These are phyloP conservation scores for Emydocephalus ijimae DNA, from an alignment of 2,113 vertebrate species.

Conservation along the genomic window DNA sequence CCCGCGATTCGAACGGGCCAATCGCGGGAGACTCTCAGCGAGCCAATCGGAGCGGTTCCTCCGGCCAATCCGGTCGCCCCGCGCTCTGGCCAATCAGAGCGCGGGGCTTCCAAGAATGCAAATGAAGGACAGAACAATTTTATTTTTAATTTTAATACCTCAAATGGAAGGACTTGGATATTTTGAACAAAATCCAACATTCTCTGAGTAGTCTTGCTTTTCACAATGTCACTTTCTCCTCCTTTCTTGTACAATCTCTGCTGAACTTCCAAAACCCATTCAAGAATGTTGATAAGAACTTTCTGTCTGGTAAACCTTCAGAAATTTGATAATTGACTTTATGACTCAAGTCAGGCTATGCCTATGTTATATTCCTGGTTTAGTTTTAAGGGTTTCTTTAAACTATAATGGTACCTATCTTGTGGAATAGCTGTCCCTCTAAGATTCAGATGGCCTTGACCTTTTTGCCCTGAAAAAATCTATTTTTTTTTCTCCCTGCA, in stretches of 20 bases:
- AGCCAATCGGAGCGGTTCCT: too few species aligned
- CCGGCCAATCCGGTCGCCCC: too few species aligned
- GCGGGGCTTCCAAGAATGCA: too few species aligned
- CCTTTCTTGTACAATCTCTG: neutral
- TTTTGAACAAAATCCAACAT: neutral
- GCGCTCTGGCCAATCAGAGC: too few species aligned
- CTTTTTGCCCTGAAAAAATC: neutral
- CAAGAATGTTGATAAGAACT: neutral
- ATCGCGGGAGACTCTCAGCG: too few species aligned
- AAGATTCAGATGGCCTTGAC: neutral
- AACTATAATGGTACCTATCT: neutral
- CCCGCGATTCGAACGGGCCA: too few species aligned
- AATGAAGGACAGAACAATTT: too few species aligned
- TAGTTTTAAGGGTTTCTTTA: neutral
- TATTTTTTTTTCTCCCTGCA: neutral
- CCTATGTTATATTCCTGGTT: neutral
- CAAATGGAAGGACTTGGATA: neutral
- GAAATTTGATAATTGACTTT: neutral
- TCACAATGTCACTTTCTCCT: neutral
- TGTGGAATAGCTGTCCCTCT: neutral
- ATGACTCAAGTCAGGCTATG: neutral
- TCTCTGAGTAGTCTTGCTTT: neutral
- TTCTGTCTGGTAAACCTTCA: neutral
- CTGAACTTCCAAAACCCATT: neutral
- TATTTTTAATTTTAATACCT: neutral